Evolutionary conservation across 2,113 vertebrate species (phyloP).

Genomic region (Hippocampus abdominalis): DNA sequence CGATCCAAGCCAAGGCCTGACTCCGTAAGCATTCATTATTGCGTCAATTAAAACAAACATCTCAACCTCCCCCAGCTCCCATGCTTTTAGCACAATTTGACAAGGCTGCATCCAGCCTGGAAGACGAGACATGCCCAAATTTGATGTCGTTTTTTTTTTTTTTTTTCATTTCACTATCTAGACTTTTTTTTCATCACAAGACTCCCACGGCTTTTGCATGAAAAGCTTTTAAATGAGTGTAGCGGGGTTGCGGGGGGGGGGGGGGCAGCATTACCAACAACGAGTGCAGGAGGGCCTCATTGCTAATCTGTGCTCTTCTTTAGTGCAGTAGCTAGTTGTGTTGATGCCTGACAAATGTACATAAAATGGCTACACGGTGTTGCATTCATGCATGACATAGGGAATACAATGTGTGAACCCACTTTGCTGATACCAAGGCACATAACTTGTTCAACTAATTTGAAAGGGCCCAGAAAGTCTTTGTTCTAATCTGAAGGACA

Average conservation of each 20-base stretch:
- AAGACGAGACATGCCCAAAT: conserved; percentile 65
- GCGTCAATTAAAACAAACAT: conserved; percentile 79
- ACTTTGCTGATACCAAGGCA: conserved; percentile 1
- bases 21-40: conserved; percentile 73
- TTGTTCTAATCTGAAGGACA: conserved; percentile 35
- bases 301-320: conserved; percentile 57
- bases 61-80: conserved; percentile 66
- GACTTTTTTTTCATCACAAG: conserved; percentile 47
- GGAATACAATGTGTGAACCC: conserved; percentile 1
- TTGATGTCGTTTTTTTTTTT: conserved; percentile 61
- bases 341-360: conserved; percentile 41
- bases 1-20: conserved; percentile 64
- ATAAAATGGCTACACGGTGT: conserved; percentile 23
- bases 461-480: conserved; percentile 15
- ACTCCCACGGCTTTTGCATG: conserved; percentile 61
- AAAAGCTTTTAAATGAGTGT: conserved; percentile 72
- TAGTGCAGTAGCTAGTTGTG: conserved; percentile 41
- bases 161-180: conserved; percentile 69
- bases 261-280: conserved; percentile 51
- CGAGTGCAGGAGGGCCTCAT: conserved; percentile 53
- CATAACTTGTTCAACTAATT: conserved; percentile 24
- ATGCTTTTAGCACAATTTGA: conserved; percentile 67
- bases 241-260: conserved; percentile 25
- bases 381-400: conserved; percentile 10
- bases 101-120: conserved; percentile 67